A percentile compares a stretch with the other conserved stretches of the same genome.
Conservation (phyloP, 2,113 vertebrate genomes). For the Cavia aperea region DNA sequence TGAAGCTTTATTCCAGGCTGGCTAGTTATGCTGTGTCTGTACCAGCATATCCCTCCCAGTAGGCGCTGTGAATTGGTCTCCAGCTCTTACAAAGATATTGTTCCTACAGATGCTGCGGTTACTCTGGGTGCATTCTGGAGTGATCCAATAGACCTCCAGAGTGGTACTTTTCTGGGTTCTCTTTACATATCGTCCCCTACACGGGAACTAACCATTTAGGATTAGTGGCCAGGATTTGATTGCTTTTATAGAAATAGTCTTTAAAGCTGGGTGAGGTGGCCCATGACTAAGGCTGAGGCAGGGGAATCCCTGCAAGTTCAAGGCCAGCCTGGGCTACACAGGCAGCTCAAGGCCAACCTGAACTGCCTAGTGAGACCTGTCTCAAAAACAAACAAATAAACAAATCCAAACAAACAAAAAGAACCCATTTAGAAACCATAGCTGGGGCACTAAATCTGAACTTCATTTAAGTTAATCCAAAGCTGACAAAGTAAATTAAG, state of each 20-base stretch:
- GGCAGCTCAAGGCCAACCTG: neutral
- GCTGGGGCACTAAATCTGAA: neutral
- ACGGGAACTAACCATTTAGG: constrained; percentile 13
- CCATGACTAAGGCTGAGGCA: neutral
- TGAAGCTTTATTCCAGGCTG: neutral
- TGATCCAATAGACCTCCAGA: neutral
- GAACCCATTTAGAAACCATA: neutral
- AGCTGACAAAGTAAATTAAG: constrained; percentile 8
- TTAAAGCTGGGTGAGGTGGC: neutral
- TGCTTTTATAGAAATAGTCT: neutral
- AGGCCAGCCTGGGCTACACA: neutral
- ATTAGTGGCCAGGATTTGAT: neutral
- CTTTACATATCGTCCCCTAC: neutral
- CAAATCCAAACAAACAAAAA: neutral
- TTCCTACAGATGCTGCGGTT: neutral
- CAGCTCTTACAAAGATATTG: neutral
- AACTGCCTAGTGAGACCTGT: neutral
- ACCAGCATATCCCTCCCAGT: constrained; percentile 11
- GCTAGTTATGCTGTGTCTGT: neutral
- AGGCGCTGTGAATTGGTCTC: neutral
- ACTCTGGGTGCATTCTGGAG: constrained; percentile 5
- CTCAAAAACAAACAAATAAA: neutral
- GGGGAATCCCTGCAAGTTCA: neutral
- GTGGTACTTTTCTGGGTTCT: neutral
- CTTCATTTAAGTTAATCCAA: constrained; percentile 13